Percentiles rank a stretch among this genome's conserved stretches.
Evolutionary conservation across 2,113 vertebrate genomes (phyloP).

Genomic region (Macquaria ambigua): DNA sequence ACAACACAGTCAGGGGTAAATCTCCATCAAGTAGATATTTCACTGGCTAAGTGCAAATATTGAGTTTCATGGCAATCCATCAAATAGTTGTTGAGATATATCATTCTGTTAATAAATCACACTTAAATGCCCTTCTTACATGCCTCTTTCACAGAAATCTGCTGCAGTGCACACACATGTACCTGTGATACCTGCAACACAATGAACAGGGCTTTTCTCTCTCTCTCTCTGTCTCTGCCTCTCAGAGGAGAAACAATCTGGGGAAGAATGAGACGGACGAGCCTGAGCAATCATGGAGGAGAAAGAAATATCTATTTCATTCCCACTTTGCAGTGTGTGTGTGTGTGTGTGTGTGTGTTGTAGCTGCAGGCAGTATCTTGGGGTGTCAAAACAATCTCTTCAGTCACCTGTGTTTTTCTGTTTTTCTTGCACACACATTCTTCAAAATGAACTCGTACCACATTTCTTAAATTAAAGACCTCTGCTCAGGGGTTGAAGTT

Average conservation of each 20-base stretch:
- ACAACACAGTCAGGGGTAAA: neutral
- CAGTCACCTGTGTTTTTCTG: neutral
- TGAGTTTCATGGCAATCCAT: neutral
- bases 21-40: neutral
- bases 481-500: neutral
- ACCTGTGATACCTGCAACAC: constrained; percentile 13
- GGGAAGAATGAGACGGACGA: neutral
- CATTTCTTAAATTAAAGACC: neutral
- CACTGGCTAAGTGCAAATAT: no score
- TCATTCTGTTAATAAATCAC: neutral
- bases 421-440: neutral
- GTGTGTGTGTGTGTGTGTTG: constrained; percentile 18
- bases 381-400: neutral
- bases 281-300: constrained; percentile 20
- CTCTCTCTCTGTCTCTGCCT: neutral
- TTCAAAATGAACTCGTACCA: neutral
- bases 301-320: constrained; percentile 41
- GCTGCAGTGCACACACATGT: constrained; percentile 4
- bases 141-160: neutral
- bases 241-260: constrained; percentile 28
- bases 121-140: neutral
- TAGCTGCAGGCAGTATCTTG: neutral
- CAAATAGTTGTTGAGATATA: neutral
- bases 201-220: constrained; percentile 27
- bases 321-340: constrained; percentile 18